A percentile compares a stretch with the other conserved stretches of the same genome.
Evolutionary conservation across 2,888 invertebrate species (phyloP).

Genomic region (Allolobophora icterica): DNA sequence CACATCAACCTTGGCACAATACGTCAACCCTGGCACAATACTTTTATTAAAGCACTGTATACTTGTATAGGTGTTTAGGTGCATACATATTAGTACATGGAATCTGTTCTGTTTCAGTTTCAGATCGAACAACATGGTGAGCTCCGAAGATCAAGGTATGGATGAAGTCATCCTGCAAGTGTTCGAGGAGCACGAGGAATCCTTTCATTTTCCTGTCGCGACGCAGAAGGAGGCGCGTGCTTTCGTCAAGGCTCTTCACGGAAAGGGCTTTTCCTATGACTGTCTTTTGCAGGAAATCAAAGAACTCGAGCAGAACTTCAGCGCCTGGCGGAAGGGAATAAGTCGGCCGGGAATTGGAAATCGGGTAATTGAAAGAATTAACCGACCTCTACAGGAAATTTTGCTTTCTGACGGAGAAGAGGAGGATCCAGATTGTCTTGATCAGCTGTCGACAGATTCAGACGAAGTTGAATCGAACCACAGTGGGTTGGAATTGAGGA

Average conservation of each 20-base stretch:
- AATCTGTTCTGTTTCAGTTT: not conserved
- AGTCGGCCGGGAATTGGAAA: slow-evolving; percentile 43
- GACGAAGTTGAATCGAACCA: not conserved
- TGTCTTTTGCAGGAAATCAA: slow-evolving; percentile 41
- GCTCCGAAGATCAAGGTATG: slow-evolving; percentile 25
- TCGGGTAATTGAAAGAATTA: slow-evolving; percentile 42
- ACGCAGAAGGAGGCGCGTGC: slow-evolving; percentile 45
- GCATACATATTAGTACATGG: too few species aligned
- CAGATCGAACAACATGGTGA: slow-evolving; percentile 24
- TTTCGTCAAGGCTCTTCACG: slow-evolving; percentile 45
- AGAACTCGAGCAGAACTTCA: slow-evolving; percentile 46
- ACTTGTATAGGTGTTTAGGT: not conserved
- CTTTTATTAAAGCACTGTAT: too few species aligned
- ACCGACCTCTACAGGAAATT: slow-evolving; percentile 42
- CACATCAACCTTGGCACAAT: too few species aligned
- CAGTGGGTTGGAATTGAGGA: not conserved
- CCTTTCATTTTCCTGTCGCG: slow-evolving; percentile 43
- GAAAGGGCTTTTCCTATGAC: slow-evolving; percentile 43
- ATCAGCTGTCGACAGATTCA: not conserved
- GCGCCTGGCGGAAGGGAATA: slow-evolving; percentile 45
- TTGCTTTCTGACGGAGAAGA: slow-evolving; percentile 41
- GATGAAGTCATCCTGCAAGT: slow-evolving; percentile 44
- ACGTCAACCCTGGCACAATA: too few species aligned
- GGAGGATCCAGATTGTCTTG: slow-evolving; percentile 27
- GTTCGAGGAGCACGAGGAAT: slow-evolving; percentile 46